Evolutionary conservation across 2,888 invertebrate species (phyloP).

Genomic region (Toxonevra muliebris): DNA sequence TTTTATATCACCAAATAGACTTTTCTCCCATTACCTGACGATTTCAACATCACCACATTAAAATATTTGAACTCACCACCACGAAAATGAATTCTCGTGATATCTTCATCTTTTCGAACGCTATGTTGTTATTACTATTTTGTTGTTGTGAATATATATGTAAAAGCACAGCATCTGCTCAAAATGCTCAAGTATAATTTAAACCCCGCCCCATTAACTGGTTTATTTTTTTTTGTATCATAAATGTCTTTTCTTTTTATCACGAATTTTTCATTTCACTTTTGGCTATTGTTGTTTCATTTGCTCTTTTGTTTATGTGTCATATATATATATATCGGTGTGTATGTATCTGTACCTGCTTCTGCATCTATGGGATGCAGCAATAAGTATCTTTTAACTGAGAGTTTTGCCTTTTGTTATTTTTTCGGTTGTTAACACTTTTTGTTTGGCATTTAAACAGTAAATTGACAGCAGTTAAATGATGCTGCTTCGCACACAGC

Average conservation of each 20-base stretch:
- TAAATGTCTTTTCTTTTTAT: not conserved
- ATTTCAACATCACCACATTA: not conserved
- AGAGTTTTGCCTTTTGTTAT: conserved; percentile 39
- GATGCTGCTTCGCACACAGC: conserved; percentile 37
- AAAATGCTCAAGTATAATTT: no score
- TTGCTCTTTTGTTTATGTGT: conserved; percentile 4
- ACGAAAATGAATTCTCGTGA: not conserved
- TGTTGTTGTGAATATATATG: conserved; percentile 26
- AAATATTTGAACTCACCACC: not conserved
- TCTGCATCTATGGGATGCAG: no score
- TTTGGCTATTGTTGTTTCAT: not conserved
- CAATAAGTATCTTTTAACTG: no score
- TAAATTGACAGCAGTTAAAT: conserved; percentile 63
- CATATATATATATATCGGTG: no score
- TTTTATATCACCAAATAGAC: not conserved
- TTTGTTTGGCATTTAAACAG: conserved; percentile 63
- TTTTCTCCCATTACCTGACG: conserved; percentile 3
- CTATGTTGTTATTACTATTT: conserved; percentile 25
- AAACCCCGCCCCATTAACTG: conserved; percentile 51
- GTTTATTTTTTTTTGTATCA: conserved; percentile 27
- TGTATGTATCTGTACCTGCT: no score
- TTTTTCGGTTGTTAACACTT: conserved; percentile 51
- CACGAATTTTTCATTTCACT: not conserved
- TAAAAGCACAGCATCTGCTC: conserved; percentile 35
- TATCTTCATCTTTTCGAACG: conserved; percentile 6